Conservation (phyloP, 2,113 vertebrate genomes). For the Myotis brandtii region DNA sequence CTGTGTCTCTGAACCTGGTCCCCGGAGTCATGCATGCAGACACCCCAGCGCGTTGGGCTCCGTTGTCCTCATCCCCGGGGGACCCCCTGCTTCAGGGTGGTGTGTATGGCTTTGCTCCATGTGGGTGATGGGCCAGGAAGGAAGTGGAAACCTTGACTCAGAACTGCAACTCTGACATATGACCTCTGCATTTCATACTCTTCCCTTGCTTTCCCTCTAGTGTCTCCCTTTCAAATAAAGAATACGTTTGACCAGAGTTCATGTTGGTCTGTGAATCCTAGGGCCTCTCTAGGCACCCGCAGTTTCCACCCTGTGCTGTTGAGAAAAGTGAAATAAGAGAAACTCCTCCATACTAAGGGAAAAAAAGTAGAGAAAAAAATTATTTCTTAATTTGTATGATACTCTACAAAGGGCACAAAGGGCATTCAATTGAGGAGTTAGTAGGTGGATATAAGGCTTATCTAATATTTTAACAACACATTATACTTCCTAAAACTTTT, state of each 20-base stretch:
- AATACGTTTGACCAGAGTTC: background rate
- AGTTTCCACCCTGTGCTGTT: background rate
- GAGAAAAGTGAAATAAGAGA: background rate
- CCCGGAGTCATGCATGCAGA: too few species aligned
- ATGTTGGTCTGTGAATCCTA: background rate
- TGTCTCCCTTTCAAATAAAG: conserved; percentile 55
- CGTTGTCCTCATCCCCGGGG: too few species aligned
- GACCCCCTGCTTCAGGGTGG: too few species aligned
- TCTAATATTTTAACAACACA: background rate
- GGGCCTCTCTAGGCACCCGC: background rate
- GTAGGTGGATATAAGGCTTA: background rate
- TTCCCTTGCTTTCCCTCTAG: background rate
- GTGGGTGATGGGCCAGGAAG: background rate
- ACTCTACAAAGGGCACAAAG: background rate
- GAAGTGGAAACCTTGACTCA: background rate
- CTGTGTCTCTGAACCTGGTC: too few species aligned
- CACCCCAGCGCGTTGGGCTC: too few species aligned
- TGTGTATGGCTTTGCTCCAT: background rate
- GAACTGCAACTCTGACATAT: background rate
- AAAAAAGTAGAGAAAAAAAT: background rate
- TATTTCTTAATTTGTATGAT: background rate
- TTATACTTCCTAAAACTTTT: background rate
- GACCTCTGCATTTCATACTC: background rate
- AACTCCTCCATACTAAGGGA: background rate
- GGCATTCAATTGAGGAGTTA: background rate